Conservation (phyloP, 2,797 vertebrate genomes). For the Fundulus diaphanus region DNA sequence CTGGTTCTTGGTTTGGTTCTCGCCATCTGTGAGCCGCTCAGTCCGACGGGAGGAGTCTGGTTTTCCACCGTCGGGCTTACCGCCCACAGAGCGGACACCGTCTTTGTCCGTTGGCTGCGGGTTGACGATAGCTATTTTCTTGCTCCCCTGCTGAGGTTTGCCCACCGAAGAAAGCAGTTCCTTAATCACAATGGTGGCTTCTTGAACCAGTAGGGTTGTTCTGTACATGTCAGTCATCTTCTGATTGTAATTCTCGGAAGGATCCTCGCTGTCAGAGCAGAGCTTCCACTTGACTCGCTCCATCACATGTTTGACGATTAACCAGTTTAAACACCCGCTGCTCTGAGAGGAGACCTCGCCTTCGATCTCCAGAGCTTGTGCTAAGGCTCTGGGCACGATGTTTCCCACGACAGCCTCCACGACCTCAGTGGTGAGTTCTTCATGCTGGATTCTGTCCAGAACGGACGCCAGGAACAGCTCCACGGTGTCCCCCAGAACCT, state of each 20-base stretch:
- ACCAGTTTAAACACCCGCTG: background rate
- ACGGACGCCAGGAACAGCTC: background rate
- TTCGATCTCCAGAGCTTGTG: background rate
- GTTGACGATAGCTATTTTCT: background rate
- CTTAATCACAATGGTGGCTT: background rate
- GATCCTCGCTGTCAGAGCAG: background rate
- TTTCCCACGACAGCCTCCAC: background rate
- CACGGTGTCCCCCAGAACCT: background rate
- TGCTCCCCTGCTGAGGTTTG: background rate
- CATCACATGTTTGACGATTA: background rate
- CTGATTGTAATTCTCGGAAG: background rate
- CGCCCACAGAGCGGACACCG: background rate
- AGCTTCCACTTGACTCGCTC: background rate
- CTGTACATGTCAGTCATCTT: background rate
- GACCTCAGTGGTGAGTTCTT: background rate
- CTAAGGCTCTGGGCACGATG: background rate
- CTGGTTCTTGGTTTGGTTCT: background rate
- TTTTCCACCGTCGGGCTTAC: too few species aligned
- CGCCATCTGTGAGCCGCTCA: background rate
- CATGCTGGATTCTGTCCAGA: background rate
- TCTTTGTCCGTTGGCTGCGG: background rate
- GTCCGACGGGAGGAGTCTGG: background rate
- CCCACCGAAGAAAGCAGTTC: background rate
- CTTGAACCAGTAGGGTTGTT: background rate
- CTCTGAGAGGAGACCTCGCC: background rate